Conservation (phyloP, 1,140 invertebrate genomes). For the Fragariocoptes setiger region DNA sequence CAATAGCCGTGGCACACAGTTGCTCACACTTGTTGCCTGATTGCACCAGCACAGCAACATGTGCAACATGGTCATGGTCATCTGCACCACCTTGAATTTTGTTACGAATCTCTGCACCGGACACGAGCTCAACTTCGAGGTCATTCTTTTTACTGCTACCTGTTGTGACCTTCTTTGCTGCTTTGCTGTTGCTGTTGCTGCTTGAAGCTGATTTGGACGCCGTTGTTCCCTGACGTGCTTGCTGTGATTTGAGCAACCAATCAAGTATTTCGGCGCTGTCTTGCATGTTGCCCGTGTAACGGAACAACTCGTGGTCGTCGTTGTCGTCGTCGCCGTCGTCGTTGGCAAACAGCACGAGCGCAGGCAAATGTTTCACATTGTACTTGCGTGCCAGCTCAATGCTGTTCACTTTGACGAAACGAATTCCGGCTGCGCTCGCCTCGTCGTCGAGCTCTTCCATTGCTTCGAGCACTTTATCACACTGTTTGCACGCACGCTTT, state of each 20-base stretch:
- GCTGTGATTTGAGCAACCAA: too few species aligned
- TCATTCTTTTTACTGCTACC: too few species aligned
- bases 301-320: not conserved
- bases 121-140: not conserved
- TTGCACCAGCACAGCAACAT: not conserved
- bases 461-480: constrained; percentile 47
- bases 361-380: constrained; percentile 16
- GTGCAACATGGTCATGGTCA: not conserved
- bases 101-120: not conserved
- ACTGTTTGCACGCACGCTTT: constrained; percentile 59
- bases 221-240: too few species aligned
- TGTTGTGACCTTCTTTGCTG: too few species aligned
- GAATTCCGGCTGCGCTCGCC: constrained; percentile 26
- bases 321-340: constrained; percentile 1
- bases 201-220: too few species aligned
- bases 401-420: constrained; percentile 77
- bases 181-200: too few species aligned
- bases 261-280: too few species aligned
- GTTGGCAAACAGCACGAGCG: constrained; percentile 21
- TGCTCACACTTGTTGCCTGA: not conserved
- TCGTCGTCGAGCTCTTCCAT: constrained; percentile 16
- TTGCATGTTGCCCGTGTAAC: not conserved
- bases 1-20: too few species aligned
- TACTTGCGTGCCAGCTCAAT: constrained; percentile 46
- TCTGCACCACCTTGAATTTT: not conserved